Evolutionary conservation across 23 tunicate genomes (phyloP), one percentile per base, ranked within the genome.

Genomic region (Oikopleura albicans): DNA sequence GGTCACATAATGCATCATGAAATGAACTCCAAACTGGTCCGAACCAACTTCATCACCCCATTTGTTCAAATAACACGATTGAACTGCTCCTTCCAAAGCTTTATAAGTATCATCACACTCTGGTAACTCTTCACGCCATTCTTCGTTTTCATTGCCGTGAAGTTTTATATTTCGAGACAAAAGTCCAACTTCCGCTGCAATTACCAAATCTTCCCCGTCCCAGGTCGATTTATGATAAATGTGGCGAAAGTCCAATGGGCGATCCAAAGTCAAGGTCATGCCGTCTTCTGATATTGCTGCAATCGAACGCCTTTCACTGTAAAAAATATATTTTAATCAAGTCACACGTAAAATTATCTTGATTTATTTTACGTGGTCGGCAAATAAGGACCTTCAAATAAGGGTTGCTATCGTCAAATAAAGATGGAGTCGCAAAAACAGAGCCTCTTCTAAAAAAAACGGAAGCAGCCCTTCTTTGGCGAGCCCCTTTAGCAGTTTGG

Each of bases 1-100:
- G 0, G 87, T 88, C 1, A 87, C 84, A 0, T 91, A 63, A 83
- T 89, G 92, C 34, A 89, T 57, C 89, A 89, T 87, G 0, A 89
- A 84, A 28, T 85, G 76, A 40, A 83, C 89, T 39, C 92, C 92
- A 76, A 87, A 89, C 57, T 89, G 85, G 76, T 89, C 92, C 0
- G 92, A 84, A n/a, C 92, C 92, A 38, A 85, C 83, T 63, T 89
- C 92, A 56, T 87, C 92, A 0, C 92, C 92, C 39, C 85, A 89
- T 39, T 49, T 49, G 22, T 49, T 49, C 59, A 8, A 89, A 56
- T 87, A 89, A 57, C 92, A 89, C 1, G 91, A 84, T 41, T 87
- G 89, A 40, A 41, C 79, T 57, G 92, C 88, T 41, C 87, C 84
- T 56, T 87, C 59, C 8, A 22, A 88, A 37, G 92, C 84, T 29